phyloP scores from a whole-genome alignment of 2,113 vertebrate species.

The Sardina pilchardus region DNA sequence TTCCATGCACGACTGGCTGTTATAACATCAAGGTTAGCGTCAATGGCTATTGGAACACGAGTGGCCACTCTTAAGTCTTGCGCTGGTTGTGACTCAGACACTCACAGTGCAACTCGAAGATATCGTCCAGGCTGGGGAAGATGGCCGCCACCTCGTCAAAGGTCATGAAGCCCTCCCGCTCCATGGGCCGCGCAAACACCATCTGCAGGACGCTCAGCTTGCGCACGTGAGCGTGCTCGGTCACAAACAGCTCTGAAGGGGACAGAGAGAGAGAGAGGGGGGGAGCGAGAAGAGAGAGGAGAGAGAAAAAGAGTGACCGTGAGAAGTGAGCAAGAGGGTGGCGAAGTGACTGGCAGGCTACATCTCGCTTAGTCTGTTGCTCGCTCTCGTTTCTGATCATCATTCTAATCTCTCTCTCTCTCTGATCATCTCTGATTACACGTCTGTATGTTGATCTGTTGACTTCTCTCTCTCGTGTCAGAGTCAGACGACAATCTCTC shows the following conservation, averaged over 20 bases:
- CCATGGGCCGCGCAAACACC: constrained; percentile 83
- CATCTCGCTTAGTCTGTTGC: too few species aligned
- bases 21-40: too few species aligned
- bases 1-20: too few species aligned
- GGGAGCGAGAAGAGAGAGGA: not conserved
- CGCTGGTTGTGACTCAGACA: not conserved
- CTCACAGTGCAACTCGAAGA: constrained; percentile 88
- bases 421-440: too few species aligned
- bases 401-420: too few species aligned
- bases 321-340: not conserved
- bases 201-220: constrained; percentile 86
- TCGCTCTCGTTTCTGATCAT: too few species aligned
- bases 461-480: too few species aligned
- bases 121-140: constrained; percentile 86
- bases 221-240: constrained; percentile 84
- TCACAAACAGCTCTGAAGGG: constrained; percentile 80
- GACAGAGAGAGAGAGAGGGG: not conserved
- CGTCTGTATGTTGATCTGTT: too few species aligned
- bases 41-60: too few species aligned
- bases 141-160: constrained; percentile 72
- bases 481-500: too few species aligned
- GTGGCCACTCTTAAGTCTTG: not conserved
- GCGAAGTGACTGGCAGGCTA: too few species aligned
- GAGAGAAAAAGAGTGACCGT: not conserved
- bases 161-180: constrained; percentile 67